Evolutionary conservation across 2,888 invertebrate species (phyloP), one percentile per base, ranked within the genome.

Genomic region (Dynastes hyllus): DNA sequence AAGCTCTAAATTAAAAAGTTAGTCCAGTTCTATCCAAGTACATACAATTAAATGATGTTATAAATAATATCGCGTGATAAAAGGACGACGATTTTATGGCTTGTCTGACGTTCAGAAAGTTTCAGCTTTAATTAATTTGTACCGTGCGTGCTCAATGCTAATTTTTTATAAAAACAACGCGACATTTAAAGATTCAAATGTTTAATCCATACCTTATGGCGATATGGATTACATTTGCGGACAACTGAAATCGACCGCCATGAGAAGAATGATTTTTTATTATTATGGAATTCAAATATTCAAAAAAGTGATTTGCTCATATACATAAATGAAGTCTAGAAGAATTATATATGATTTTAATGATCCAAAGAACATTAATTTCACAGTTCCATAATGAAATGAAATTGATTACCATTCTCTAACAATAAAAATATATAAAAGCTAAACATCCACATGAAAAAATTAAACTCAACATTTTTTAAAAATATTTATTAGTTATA

Each of bases 101-200:
- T 81, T 80, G 70, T 70, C 76, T 69, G 63, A 71, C 32, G 63
- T 76, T 50, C 69, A 55, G 79, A 80, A 81, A 81, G 80, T 80
- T 80, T 80, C 79, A 83, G 83, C 82, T 83, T 84, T 85, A 84
- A 85, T 85, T 85, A 85, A 85, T 85, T 84, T 83, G 82, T 81
- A 76, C 78, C 78, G 81, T 84, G 84, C 85, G 85, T 85, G 85
- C 80, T 82, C 80, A 65, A 75, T 80, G 79, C 79, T 69, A 82
- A 82, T 84, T 84, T 37, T 81, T 75, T 75, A 80, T 58, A 69
- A 61, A 63, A 78, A 58, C 69, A 45, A 67, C 58, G 22, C 67
- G 5, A 37, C 66, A 55, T 45, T 63, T 45, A 76, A 73, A 58
- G 37, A 37, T 58, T 37, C 22, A 67, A 78, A 61, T 53, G 70